Conservation (phyloP, 2,797 vertebrate species). For the Rhadinocentrus ornatus region DNA sequence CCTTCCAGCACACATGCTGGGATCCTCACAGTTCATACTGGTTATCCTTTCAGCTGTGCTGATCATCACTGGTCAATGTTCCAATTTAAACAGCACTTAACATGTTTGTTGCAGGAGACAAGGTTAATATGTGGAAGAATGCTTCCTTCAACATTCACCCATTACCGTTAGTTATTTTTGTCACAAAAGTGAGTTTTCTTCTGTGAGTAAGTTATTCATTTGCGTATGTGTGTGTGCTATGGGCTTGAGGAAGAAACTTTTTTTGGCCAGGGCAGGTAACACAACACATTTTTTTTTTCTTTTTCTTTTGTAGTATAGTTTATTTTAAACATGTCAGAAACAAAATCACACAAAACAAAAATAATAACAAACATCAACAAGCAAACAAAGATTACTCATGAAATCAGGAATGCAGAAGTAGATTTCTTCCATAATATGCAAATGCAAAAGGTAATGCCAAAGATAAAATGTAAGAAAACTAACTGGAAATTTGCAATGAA, state of each 20-base stretch:
- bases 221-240: neutral
- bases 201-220: conserved; percentile 21
- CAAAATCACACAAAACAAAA: too few species aligned
- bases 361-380: too few species aligned
- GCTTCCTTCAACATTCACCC: conserved; percentile 37
- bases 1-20: neutral
- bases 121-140: conserved; percentile 61
- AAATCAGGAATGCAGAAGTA: too few species aligned
- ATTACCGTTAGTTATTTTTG: conserved; percentile 55
- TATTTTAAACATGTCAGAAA: too few species aligned
- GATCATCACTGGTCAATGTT: conserved; percentile 27
- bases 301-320: too few species aligned
- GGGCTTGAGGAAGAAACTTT: neutral
- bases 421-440: too few species aligned
- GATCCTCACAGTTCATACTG: neutral
- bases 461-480: too few species aligned
- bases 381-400: too few species aligned
- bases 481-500: too few species aligned
- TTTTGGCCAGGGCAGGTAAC: neutral
- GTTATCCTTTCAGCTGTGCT: conserved; percentile 10
- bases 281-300: neutral
- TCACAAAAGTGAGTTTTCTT: conserved; percentile 7
- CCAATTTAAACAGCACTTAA: conserved; percentile 13
- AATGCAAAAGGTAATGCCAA: too few species aligned
- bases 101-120: conserved; percentile 9